These are phyloP conservation scores for Operophtera brumata DNA, from an alignment of 2,888 invertebrate genomes.

Conservation along the genomic window DNA sequence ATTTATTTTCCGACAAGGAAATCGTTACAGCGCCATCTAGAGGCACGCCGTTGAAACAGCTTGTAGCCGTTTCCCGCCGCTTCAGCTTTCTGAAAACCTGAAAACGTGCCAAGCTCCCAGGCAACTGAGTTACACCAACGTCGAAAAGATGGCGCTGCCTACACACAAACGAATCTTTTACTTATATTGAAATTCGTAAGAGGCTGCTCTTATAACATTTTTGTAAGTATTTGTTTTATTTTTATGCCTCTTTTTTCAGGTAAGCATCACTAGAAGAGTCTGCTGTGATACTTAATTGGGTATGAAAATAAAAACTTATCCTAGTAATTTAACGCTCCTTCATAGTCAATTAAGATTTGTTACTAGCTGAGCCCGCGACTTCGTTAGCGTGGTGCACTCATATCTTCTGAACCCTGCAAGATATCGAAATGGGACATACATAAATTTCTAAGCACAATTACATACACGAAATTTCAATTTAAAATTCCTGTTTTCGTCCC, in stretches of 20 bases:
- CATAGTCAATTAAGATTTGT: too few relatives aligned
- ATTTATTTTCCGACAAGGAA: background rate
- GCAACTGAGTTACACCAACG: background rate
- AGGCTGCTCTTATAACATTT: too few relatives aligned
- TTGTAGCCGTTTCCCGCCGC: background rate
- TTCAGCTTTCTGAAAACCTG: slow-evolving; percentile 5
- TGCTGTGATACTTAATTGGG: slow-evolving; percentile 26
- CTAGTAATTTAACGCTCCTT: background rate
- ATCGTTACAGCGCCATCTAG: slow-evolving; percentile 12
- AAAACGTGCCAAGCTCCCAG: background rate
- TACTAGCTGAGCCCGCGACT: too few relatives aligned
- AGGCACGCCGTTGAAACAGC: background rate
- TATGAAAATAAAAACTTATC: slow-evolving; percentile 10
- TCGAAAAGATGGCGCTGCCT: slow-evolving; percentile 10
- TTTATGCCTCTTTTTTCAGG: slow-evolving; percentile 25
- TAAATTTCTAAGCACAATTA: too few relatives aligned
- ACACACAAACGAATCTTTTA: background rate
- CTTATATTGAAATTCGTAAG: too few relatives aligned
- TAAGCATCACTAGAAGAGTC: slow-evolving; percentile 33
- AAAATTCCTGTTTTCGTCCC: too few relatives aligned
- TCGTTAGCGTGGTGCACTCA: too few relatives aligned
- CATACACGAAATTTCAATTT: too few relatives aligned
- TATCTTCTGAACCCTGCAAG: too few relatives aligned
- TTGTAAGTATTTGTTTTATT: too few relatives aligned
- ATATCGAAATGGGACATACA: too few relatives aligned